phyloP scores from a whole-genome alignment of 2,797 vertebrate genomes.

The Schizothorax lantsangensis region DNA sequence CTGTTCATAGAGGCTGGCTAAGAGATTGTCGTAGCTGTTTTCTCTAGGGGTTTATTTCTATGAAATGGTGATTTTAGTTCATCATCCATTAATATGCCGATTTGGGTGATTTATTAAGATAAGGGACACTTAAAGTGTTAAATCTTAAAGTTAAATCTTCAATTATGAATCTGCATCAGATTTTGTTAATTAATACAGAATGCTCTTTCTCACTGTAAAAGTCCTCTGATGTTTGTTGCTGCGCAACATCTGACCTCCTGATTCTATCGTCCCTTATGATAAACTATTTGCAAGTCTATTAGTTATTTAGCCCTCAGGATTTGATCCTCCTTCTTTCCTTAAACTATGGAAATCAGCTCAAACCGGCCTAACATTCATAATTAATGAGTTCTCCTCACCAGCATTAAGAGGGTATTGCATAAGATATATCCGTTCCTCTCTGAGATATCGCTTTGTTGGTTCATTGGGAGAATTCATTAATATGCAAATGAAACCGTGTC shows the following conservation, averaged over 20 bases:
- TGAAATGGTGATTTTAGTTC: background rate
- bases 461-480: conserved; percentile 42
- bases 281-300: conserved; percentile 77
- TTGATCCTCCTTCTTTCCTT: conserved; percentile 60
- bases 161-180: background rate
- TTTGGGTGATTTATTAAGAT: background rate
- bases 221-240: conserved; percentile 2
- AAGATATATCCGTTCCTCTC: conserved; percentile 19
- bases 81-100: background rate
- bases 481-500: conserved; percentile 50
- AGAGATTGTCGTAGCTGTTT: conserved; percentile 18
- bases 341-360: conserved; percentile 72
- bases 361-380: conserved; percentile 71
- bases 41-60: background rate
- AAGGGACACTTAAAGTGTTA: background rate
- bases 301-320: conserved; percentile 67
- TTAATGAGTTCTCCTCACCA: conserved; percentile 62
- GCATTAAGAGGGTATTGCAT: conserved; percentile 26
- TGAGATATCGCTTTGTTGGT: conserved; percentile 20
- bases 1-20: background rate
- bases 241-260: conserved; percentile 69
- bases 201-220: conserved; percentile 8
- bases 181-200: background rate
- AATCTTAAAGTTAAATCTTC: background rate
- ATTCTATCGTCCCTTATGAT: conserved; percentile 67